These are phyloP conservation scores for Coremacera marginata DNA, from an alignment of 2,888 invertebrate genomes.

Conservation along the genomic window DNA sequence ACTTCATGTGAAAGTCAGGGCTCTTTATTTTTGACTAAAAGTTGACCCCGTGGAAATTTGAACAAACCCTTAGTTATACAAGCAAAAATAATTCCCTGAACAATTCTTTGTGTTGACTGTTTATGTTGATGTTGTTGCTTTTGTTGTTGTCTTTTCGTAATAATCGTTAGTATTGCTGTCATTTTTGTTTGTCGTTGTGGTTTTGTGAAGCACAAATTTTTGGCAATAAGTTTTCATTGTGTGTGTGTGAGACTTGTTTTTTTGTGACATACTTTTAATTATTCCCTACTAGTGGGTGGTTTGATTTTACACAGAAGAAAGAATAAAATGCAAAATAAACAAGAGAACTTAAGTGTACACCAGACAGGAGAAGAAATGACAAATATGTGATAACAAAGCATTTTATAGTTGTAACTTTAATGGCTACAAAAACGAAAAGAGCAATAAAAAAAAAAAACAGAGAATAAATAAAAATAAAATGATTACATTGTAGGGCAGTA, in stretches of 20 bases:
- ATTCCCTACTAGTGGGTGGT: neutral
- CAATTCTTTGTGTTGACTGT: no score
- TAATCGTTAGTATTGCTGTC: neutral
- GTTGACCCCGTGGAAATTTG: neutral
- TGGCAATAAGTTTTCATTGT: neutral
- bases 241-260: conserved; percentile 20
- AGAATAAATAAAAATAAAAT: neutral
- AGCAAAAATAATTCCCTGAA: neutral
- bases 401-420: neutral
- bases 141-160: no score
- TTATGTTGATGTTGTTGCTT: no score
- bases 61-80: neutral
- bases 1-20: no score
- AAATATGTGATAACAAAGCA: neutral
- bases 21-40: no score
- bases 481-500: neutral
- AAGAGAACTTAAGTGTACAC: neutral
- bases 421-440: neutral
- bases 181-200: neutral
- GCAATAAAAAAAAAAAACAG: neutral
- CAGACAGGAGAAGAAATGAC: neutral
- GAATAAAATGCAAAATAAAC: neutral
- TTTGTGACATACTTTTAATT: conserved; percentile 44
- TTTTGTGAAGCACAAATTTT: neutral
- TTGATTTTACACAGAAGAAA: neutral